phyloP scores from a whole-genome alignment of 2,113 vertebrate genomes.

The Thalassarche chlororhynchos region DNA sequence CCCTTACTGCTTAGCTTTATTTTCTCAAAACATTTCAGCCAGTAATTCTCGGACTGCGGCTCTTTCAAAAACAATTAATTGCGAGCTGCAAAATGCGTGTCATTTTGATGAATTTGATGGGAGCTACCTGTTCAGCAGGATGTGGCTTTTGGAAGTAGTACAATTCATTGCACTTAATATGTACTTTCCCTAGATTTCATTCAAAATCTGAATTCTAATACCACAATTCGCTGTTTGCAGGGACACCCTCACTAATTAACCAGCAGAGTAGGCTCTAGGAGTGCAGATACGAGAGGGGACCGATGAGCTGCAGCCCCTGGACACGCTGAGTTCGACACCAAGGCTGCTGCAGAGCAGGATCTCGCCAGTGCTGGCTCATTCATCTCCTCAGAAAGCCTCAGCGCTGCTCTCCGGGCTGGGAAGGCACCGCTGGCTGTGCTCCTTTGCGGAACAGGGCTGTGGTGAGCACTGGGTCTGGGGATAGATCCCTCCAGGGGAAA shows the following conservation, averaged over 20 bases:
- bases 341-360: not conserved
- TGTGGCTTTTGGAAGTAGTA: not conserved
- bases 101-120: not conserved
- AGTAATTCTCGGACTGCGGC: not conserved
- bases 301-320: accelerated
- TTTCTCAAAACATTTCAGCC: not conserved
- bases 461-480: accelerated
- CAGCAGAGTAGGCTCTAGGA: not conserved
- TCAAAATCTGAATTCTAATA: accelerated
- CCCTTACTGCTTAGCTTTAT: not conserved
- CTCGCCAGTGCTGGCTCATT: accelerated
- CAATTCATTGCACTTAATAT: accelerated
- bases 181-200: not conserved
- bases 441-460: not conserved
- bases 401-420: accelerated
- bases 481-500: not conserved
- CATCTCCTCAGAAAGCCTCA: accelerated
- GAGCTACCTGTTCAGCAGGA: not conserved
- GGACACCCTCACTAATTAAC: accelerated
- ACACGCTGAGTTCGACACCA: accelerated
- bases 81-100: not conserved
- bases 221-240: accelerated
- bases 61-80: not conserved
- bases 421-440: accelerated
- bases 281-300: accelerated